A percentile compares a stretch with the other conserved stretches of the same genome.
These are phyloP conservation scores for Umimayanthus chanpuru DNA, from an alignment of 92 coral and sea anemone species.

Conservation along the genomic window DNA sequence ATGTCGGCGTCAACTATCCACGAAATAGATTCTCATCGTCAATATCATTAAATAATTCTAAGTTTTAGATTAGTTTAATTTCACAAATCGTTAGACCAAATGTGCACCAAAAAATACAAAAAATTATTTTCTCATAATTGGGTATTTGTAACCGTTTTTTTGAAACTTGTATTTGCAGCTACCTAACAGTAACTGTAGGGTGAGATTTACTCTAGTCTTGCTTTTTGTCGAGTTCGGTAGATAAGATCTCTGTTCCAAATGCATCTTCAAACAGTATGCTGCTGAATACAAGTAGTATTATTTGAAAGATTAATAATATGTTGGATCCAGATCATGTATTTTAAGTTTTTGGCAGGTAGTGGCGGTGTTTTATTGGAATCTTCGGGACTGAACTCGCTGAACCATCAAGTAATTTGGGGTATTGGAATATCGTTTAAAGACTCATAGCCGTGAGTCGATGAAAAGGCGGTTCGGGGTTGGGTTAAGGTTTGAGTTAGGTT, in stretches of 20 bases:
- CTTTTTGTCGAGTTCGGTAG: too few relatives aligned
- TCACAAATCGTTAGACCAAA: background rate
- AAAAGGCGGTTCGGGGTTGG: too few relatives aligned
- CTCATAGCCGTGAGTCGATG: too few relatives aligned
- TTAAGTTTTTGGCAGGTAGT: background rate
- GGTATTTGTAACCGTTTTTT: too few relatives aligned
- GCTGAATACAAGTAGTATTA: background rate
- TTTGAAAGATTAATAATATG: background rate
- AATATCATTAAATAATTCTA: background rate
- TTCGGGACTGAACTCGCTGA: too few relatives aligned
- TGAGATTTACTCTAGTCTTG: background rate
- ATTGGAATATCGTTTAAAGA: too few relatives aligned
- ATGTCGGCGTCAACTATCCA: background rate
- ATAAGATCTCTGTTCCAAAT: slow-evolving; percentile 11
- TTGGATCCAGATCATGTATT: background rate
- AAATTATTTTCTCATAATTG: too few relatives aligned
- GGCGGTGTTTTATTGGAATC: too few relatives aligned
- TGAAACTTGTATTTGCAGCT: too few relatives aligned
- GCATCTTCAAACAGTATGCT: background rate
- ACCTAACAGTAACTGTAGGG: background rate
- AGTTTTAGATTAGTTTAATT: background rate
- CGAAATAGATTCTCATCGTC: background rate
- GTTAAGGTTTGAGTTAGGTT: too few relatives aligned
- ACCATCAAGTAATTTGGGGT: too few relatives aligned
- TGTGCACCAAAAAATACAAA: too few relatives aligned